Evolutionary conservation across 2,113 vertebrate genomes (phyloP).

Genomic region (Thinocorus orbignyianus): DNA sequence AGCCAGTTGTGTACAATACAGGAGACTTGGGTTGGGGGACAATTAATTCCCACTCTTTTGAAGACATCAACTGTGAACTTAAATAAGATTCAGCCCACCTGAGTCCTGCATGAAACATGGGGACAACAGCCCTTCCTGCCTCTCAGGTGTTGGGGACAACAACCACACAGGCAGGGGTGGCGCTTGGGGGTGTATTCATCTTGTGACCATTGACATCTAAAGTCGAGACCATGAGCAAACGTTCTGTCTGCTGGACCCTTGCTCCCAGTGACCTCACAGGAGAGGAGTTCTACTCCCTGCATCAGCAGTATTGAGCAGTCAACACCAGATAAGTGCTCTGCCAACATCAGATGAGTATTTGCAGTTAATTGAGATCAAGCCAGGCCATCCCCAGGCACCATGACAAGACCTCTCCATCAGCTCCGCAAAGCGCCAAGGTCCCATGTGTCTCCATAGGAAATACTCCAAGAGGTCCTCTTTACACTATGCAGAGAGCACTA

Average conservation of each 20-base stretch:
- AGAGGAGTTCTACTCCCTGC: neutral
- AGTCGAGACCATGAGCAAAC: neutral
- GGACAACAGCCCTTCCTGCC: neutral
- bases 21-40: neutral
- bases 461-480: neutral
- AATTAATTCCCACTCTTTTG: neutral
- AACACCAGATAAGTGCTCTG: neutral
- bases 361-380: neutral
- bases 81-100: neutral
- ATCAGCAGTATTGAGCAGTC: neutral
- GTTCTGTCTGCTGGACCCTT: neutral
- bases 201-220: rapidly evolving
- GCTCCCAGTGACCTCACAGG: neutral
- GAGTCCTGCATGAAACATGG: neutral
- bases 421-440: neutral
- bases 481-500: neutral
- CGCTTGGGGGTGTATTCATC: neutral
- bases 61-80: neutral
- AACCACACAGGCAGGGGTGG: neutral
- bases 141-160: neutral
- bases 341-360: neutral
- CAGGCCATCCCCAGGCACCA: neutral
- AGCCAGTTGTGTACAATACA: neutral
- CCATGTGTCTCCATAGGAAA: neutral
- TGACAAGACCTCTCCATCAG: neutral